phyloP scores from a whole-genome alignment of 2,797 vertebrate species.

The Borostomias antarcticus region DNA sequence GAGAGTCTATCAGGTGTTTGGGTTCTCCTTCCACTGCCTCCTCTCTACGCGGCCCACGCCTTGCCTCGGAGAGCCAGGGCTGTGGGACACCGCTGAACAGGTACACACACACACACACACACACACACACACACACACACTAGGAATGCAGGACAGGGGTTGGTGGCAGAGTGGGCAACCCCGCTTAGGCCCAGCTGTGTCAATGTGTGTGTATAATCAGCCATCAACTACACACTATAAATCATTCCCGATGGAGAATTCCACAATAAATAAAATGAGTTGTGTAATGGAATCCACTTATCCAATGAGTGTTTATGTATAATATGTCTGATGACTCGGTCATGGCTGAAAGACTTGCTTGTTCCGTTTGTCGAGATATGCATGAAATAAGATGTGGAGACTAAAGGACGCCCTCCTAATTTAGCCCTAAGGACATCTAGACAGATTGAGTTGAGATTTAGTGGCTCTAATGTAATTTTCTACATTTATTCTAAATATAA shows the following conservation, averaged over 20 bases:
- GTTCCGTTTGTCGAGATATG: conserved; percentile 9
- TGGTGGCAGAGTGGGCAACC: too few relatives aligned
- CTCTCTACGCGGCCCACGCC: conserved; percentile 86
- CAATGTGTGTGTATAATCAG: conserved; percentile 11
- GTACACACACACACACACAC: conserved; percentile 42
- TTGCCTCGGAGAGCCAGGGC: conserved; percentile 83
- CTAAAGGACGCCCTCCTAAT: background rate
- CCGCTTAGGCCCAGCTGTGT: conserved; percentile 10
- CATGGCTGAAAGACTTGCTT: background rate
- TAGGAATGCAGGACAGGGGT: background rate
- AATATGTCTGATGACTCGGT: conserved; percentile 13
- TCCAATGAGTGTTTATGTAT: conserved; percentile 17
- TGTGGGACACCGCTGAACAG: conserved; percentile 91
- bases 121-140: conserved; percentile 17
- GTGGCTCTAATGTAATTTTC: too few relatives aligned
- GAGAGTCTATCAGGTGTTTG: conserved; percentile 84
- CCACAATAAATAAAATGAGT: conserved; percentile 11
- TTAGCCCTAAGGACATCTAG: too few relatives aligned
- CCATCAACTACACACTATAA: conserved; percentile 9
- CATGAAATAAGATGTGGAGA: too few relatives aligned
- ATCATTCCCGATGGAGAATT: conserved; percentile 8
- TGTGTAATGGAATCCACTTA: conserved; percentile 29
- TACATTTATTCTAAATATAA: too few relatives aligned
- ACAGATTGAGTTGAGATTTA: too few relatives aligned
- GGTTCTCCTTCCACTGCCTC: conserved; percentile 88